phyloP scores from a whole-genome alignment of 2,888 invertebrate species.

The Leucoptera coffeella region DNA sequence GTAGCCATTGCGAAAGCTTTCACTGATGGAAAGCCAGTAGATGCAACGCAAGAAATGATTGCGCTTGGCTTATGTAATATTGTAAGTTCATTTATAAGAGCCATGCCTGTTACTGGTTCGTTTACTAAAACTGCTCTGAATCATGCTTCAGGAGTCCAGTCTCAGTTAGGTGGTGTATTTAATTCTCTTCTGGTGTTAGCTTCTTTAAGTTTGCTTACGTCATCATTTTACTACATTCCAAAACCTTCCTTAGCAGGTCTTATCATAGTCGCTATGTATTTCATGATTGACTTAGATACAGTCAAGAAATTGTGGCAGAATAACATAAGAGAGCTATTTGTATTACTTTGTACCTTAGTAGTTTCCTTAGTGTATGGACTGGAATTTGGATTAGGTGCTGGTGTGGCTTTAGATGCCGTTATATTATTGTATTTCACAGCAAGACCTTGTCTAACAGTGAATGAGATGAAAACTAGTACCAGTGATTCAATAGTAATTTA shows the following conservation, averaged over 20 bases:
- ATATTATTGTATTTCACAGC: slow-evolving; percentile 1
- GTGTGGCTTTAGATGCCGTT: background rate
- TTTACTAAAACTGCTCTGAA: slow-evolving; percentile 77
- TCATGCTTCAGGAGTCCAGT: slow-evolving; percentile 75
- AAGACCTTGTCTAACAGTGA: background rate
- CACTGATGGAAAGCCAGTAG: slow-evolving; percentile 46
- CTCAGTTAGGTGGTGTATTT: slow-evolving; percentile 13
- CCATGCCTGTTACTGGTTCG: slow-evolving; percentile 75
- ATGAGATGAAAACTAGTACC: too few species aligned
- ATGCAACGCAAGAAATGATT: slow-evolving; percentile 74
- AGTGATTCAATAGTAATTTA: too few species aligned
- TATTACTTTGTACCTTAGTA: background rate
- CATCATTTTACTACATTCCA: slow-evolving; percentile 68
- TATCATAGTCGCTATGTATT: slow-evolving; percentile 48
- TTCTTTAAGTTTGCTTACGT: slow-evolving; percentile 64
- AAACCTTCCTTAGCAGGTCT: slow-evolving; percentile 72
- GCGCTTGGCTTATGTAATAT: slow-evolving; percentile 72
- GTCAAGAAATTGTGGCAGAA: background rate
- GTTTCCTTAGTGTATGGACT: background rate
- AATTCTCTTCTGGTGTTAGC: slow-evolving; percentile 54
- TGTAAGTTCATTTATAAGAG: slow-evolving; percentile 68
- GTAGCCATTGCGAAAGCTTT: slow-evolving; percentile 61
- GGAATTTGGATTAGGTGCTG: slow-evolving; percentile 2
- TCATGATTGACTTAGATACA: background rate
- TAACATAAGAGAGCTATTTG: slow-evolving; percentile 1